Evolutionary conservation across 1,140 invertebrate species (phyloP).

Genomic region (Carposina sasakii): DNA sequence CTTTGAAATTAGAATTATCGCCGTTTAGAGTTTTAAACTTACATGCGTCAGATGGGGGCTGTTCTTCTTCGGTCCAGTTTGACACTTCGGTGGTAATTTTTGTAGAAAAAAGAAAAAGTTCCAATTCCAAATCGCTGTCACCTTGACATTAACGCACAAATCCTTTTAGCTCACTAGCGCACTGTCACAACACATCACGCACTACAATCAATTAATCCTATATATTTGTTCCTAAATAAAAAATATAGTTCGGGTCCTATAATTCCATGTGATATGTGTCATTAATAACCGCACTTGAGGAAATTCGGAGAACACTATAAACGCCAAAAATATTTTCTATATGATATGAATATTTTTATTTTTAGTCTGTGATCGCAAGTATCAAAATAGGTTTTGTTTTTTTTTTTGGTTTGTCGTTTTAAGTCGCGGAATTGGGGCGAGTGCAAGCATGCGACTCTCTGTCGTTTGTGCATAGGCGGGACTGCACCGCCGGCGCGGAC

Average conservation of each 20-base stretch:
- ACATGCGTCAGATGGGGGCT: conserved; percentile 69
- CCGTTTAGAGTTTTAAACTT: conserved; percentile 43
- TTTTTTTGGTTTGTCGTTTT: conserved; percentile 57
- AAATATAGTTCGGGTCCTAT: conserved; percentile 64
- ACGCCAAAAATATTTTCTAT: conserved; percentile 50
- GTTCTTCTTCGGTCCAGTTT: conserved; percentile 67
- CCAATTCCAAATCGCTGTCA: conserved; percentile 42
- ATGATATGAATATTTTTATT: conserved; percentile 59
- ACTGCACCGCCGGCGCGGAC: conserved; percentile 61
- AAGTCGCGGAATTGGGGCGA: conserved; percentile 52
- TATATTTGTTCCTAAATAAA: conserved; percentile 38
- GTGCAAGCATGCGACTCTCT: conserved; percentile 66
- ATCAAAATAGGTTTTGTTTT: conserved; percentile 57
- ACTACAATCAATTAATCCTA: conserved; percentile 33
- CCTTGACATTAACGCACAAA: conserved; percentile 48
- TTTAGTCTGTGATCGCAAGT: no score
- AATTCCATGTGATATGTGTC: conserved; percentile 68
- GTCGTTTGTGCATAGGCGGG: conserved; percentile 66
- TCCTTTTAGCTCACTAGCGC: no score
- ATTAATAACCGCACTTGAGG: conserved; percentile 29
- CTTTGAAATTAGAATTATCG: no score
- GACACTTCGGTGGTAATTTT: conserved; percentile 70
- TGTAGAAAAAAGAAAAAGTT: conserved; percentile 58
- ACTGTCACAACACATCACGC: conserved; percentile 42
- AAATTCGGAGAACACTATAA: conserved; percentile 51